Base-by-base conservation (phyloP, 2,888 invertebrate genomes). In the Osedax frankpressi region DNA sequence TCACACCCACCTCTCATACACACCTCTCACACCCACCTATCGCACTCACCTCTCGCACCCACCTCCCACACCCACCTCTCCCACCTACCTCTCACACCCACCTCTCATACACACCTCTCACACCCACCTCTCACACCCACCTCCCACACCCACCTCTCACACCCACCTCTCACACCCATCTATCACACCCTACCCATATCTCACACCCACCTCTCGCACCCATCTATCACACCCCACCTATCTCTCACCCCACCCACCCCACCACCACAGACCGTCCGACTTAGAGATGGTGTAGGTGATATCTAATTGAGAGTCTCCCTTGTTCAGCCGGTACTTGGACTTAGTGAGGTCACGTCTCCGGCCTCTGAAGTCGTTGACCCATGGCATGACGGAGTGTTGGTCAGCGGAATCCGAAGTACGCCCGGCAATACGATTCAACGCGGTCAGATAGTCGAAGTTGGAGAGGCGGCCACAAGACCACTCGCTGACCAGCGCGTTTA, bases 311-410 rank as follows among this genome's bases (percentile, higher is more conserved):
- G 92, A 87, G 81, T 97, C 97, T 0, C 96, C 95, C 85, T 98
- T 98, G 83, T 93, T 95, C 11, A 98, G 86, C 2, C 97, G 89
- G 86, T 92, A 98, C 84, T 98, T 98, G 0, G 95, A 94, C 83
- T 92, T 92, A 62, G 90, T 90, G 70, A 98, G 86, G 83, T 96
- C 95, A 28, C 97, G 88, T 0, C 89, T 89, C 6, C 19, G 44
- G 19, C 89, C 86, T 0, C 65, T 71, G 82, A 97, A 95, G 86
- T 98, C 94, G 29, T 92, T 92, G 0, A 98, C 92, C 97, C 97
- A 98, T 0, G 97, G 97, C 83, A 97, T 90, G 76, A 97, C 92
- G 78, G 93, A 92, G 84, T 98, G 94, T 80, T 93, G 91, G 80
- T 91, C 91, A 0, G 94, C 93, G 85, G 94, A 92, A 72, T 89